A percentile compares a stretch with the other conserved stretches of the same genome.
Evolutionary conservation across 2,113 vertebrate species (phyloP).

Genomic region (Python bivittatus): DNA sequence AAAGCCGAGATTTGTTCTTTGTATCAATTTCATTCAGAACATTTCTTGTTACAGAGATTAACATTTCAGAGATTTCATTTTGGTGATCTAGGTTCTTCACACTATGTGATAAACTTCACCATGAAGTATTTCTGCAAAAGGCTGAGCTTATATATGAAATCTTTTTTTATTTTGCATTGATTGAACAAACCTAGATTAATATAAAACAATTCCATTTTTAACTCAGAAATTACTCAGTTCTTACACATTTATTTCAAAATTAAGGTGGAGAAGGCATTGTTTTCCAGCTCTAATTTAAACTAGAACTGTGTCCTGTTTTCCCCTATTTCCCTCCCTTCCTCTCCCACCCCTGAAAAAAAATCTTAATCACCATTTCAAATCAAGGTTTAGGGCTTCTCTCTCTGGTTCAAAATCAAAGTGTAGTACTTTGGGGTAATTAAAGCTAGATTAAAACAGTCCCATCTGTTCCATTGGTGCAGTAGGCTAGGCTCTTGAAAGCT

Average conservation of each 20-base stretch:
- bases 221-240: not conserved
- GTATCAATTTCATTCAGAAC: not conserved
- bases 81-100: not conserved
- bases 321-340: not conserved
- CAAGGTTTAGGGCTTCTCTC: not conserved
- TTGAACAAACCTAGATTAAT: not conserved
- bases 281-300: constrained; percentile 26
- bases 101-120: not conserved
- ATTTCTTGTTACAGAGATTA: not conserved
- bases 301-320: not conserved
- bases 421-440: constrained; percentile 35
- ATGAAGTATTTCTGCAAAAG: not conserved
- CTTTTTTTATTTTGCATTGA: not conserved
- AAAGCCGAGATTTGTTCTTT: not conserved
- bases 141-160: not conserved
- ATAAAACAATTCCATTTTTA: not conserved
- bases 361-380: not conserved
- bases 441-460: constrained; percentile 14
- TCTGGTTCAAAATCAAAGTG: not conserved
- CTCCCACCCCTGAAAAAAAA: not conserved
- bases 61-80: not conserved
- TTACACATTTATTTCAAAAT: not conserved
- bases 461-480: not conserved
- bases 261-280: constrained; percentile 17
- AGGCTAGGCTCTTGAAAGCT: constrained; percentile 34